phyloP scores from a whole-genome alignment of 1,140 invertebrate genomes.

The Archivesica marissinica region DNA sequence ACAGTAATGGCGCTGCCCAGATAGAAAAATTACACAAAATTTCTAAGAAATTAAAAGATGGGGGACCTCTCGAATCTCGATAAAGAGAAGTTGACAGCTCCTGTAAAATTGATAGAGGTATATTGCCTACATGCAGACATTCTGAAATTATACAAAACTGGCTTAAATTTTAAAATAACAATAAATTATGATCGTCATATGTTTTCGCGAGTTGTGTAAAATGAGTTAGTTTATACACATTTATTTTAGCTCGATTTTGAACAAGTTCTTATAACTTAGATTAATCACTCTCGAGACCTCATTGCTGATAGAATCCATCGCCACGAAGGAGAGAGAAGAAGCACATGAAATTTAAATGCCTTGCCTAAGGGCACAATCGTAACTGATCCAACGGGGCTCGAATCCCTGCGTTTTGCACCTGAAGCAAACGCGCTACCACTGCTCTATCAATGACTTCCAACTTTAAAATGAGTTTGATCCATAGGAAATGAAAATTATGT shows the following conservation, averaged over 20 bases:
- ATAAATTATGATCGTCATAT: slow-evolving; percentile 6
- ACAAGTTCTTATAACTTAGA: no score
- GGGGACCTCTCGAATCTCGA: slow-evolving; percentile 75
- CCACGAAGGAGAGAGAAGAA: no score
- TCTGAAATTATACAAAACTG: neutral
- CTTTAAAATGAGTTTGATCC: slow-evolving; percentile 8
- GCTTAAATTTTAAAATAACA: neutral
- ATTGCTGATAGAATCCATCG: no score
- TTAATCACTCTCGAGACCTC: no score
- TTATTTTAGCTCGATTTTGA: no score
- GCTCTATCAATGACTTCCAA: neutral
- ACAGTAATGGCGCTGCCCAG: slow-evolving; percentile 38
- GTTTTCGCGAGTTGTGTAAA: neutral
- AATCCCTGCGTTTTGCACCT: no score
- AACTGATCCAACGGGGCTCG: no score
- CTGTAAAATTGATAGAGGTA: slow-evolving; percentile 75
- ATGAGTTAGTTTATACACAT: no score
- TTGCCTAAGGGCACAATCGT: no score
- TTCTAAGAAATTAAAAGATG: slow-evolving; percentile 30
- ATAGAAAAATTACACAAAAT: neutral
- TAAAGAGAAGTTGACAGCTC: slow-evolving; percentile 70
- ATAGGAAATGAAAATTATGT: neutral
- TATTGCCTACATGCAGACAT: neutral
- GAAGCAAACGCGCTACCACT: no score
- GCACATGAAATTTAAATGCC: no score